phyloP scores from a whole-genome alignment of 2,888 invertebrate species.

The Eristalis arbustorum region DNA sequence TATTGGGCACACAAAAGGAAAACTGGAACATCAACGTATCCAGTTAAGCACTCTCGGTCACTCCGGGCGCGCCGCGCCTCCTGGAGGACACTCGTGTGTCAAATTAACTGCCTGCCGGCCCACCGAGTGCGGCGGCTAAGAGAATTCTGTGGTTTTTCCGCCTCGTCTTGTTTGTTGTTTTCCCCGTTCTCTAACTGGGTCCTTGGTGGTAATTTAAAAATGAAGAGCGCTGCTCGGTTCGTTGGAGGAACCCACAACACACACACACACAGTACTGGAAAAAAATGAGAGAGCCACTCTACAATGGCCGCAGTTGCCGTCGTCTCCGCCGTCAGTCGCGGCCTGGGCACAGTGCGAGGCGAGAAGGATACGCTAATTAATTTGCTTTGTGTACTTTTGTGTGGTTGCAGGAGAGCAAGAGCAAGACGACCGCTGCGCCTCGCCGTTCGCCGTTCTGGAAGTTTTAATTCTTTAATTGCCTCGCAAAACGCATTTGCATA shows the following conservation, averaged over 20 bases:
- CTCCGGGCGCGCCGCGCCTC: background rate
- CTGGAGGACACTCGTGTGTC: conserved; percentile 13
- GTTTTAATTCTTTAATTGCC: conserved; percentile 35
- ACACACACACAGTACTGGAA: background rate
- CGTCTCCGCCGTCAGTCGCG: background rate
- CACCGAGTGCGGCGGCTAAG: background rate
- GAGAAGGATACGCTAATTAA: conserved; percentile 42
- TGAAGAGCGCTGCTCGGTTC: background rate
- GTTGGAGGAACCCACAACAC: background rate
- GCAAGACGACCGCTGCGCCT: background rate
- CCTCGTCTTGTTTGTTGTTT: background rate
- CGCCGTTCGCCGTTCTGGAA: background rate
- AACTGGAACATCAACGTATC: conserved; percentile 24
- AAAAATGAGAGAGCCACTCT: conserved; percentile 12
- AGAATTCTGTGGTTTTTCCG: background rate
- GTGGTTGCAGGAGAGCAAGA: conserved; percentile 15
- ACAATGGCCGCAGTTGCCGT: conserved; percentile 24
- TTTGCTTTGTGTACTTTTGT: conserved; percentile 34
- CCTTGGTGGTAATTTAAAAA: background rate
- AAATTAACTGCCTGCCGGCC: conserved; percentile 30
- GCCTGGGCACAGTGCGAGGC: background rate
- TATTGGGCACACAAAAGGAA: background rate
- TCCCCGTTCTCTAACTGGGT: background rate
- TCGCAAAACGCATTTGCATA: conserved; percentile 38
- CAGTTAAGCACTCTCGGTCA: background rate